These are phyloP conservation scores for Hyles lineata DNA, from an alignment of 2,888 invertebrate genomes.

Conservation along the genomic window DNA sequence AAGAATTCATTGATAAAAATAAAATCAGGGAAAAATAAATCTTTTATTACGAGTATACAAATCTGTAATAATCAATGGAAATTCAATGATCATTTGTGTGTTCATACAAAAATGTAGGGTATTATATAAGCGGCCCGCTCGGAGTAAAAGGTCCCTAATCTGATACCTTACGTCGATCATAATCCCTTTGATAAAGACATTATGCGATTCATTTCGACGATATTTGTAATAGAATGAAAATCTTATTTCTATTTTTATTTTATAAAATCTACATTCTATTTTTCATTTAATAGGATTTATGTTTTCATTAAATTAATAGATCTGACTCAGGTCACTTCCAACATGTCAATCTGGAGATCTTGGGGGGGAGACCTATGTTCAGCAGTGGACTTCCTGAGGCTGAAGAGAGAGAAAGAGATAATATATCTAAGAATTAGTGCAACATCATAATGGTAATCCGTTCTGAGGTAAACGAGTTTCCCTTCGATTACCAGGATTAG, in stretches of 20 bases:
- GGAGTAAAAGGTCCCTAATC: constrained; percentile 35
- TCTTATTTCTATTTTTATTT: not conserved
- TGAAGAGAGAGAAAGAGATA: too few species aligned
- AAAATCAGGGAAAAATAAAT: too few species aligned
- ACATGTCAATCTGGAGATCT: too few species aligned
- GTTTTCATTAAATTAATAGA: not conserved
- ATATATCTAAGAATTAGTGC: too few species aligned
- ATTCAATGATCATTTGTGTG: constrained; percentile 26
- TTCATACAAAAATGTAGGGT: constrained; percentile 23
- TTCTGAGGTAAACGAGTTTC: too few species aligned
- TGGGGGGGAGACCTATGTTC: too few species aligned
- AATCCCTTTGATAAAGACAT: constrained; percentile 44
- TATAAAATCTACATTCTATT: not conserved
- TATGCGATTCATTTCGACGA: constrained; percentile 29
- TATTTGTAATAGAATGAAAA: constrained; percentile 8
- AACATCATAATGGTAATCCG: too few species aligned
- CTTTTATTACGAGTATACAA: too few species aligned
- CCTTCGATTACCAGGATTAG: too few species aligned
- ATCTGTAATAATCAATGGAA: constrained; percentile 1
- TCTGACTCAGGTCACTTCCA: too few species aligned
- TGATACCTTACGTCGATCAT: constrained; percentile 41
- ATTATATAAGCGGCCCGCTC: constrained; percentile 21
- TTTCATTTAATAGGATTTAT: not conserved
- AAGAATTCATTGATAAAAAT: too few species aligned
- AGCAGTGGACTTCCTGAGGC: too few species aligned